Percentiles rank a stretch among this genome's conserved stretches.
Evolutionary conservation across 2,113 vertebrate species (phyloP).

Genomic region (Crocuta crocuta): DNA sequence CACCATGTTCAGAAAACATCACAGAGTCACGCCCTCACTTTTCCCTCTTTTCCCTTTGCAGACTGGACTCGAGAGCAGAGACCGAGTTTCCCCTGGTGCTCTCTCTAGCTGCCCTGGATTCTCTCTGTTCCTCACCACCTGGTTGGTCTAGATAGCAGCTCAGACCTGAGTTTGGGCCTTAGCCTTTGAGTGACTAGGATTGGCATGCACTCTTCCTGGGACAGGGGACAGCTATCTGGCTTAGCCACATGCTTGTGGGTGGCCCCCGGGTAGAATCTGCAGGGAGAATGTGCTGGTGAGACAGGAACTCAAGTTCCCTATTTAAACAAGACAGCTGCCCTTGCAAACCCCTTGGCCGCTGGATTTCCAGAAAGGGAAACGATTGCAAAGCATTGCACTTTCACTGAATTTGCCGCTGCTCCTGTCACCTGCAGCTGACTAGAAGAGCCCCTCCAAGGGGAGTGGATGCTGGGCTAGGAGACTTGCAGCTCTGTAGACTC

Average conservation of each 20-base stretch:
- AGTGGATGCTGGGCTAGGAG: background rate
- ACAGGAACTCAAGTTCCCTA: background rate
- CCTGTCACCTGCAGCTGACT: background rate
- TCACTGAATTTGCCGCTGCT: background rate
- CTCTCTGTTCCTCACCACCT: conserved; percentile 26
- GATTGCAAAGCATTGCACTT: background rate
- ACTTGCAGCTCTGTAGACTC: background rate
- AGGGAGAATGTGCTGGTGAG: background rate
- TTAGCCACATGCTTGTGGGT: conserved; percentile 46
- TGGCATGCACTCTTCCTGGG: background rate
- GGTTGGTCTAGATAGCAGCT: conserved; percentile 62
- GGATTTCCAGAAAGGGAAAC: background rate
- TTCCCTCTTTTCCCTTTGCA: background rate
- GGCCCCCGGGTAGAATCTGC: conserved; percentile 37
- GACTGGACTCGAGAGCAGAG: background rate
- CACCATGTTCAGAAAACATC: conserved; percentile 15
- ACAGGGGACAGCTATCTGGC: conserved; percentile 46
- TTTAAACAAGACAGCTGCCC: conserved; percentile 8
- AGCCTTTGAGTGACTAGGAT: conserved; percentile 25
- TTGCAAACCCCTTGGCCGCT: background rate
- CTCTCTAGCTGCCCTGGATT: background rate
- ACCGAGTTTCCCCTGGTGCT: background rate
- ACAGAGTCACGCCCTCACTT: background rate
- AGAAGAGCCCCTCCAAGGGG: background rate
- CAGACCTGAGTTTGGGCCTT: background rate